phyloP scores from a whole-genome alignment of 2,888 invertebrate genomes.

The Noctua fimbriata region DNA sequence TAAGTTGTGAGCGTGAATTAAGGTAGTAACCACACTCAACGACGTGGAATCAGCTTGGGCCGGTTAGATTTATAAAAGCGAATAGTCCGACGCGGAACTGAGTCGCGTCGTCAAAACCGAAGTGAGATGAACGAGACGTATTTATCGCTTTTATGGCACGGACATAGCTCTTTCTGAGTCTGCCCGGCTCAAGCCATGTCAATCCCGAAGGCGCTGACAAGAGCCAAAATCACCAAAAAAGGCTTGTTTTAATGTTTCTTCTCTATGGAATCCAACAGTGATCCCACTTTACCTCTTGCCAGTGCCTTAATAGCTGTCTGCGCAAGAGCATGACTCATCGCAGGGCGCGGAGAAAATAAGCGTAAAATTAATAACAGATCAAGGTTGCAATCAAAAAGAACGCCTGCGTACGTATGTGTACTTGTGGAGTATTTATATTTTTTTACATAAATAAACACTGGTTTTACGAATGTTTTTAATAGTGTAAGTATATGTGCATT shows the following conservation, averaged over 20 bases:
- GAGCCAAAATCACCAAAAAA: background rate
- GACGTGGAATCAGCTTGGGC: background rate
- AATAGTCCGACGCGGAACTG: background rate
- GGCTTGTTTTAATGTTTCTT: background rate
- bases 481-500: constrained; percentile 26
- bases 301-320: constrained; percentile 58
- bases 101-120: background rate
- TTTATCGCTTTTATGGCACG: background rate
- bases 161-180: background rate
- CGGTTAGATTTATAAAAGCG: background rate
- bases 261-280: background rate
- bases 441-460: constrained; percentile 71
- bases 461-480: constrained; percentile 56
- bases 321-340: constrained; percentile 73
- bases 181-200: background rate
- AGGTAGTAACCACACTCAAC: background rate
- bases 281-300: background rate
- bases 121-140: background rate
- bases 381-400: constrained; percentile 80
- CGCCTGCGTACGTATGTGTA: constrained; percentile 67
- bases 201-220: background rate
- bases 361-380: constrained; percentile 85
- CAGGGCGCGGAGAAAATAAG: constrained; percentile 81
- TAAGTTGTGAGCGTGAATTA: constrained; percentile 49
- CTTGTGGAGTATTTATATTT: constrained; percentile 70